Conservation (phyloP, 2,888 invertebrate genomes). For the Omphaloscelis lunosa region DNA sequence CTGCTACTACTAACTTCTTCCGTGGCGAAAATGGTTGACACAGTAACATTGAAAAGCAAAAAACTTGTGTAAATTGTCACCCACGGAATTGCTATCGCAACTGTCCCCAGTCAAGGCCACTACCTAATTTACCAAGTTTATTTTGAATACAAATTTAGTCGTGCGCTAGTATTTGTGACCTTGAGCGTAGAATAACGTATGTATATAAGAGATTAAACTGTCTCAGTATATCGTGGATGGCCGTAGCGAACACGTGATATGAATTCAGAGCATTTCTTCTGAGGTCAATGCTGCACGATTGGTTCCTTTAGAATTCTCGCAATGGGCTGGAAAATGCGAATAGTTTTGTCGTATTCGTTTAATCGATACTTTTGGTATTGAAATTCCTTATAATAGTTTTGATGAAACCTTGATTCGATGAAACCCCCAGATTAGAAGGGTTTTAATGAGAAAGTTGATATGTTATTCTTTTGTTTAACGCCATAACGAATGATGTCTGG, state of each 20-base stretch:
- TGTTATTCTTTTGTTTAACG: background rate
- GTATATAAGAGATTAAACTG: conserved; percentile 71
- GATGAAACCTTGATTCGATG: background rate
- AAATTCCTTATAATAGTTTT: background rate
- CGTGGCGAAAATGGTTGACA: conserved; percentile 1
- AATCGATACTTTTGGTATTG: background rate
- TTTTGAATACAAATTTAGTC: conserved; percentile 71
- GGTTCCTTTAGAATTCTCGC: conserved; percentile 30
- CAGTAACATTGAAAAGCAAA: conserved; percentile 14
- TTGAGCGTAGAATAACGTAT: conserved; percentile 68
- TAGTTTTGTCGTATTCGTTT: conserved; percentile 9
- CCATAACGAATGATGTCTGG: background rate
- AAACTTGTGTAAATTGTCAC: conserved; percentile 19
- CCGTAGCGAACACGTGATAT: conserved; percentile 65
- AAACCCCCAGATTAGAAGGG: no score
- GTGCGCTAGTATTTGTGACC: conserved; percentile 72
- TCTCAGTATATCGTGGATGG: conserved; percentile 69
- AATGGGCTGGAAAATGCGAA: conserved; percentile 47
- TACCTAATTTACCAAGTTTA: conserved; percentile 59
- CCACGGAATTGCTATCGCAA: conserved; percentile 33
- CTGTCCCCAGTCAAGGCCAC: conserved; percentile 45
- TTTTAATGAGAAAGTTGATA: background rate
- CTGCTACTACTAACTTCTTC: background rate
- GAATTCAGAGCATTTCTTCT: conserved; percentile 65
- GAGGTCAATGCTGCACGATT: conserved; percentile 61